Base-by-base conservation (phyloP, 2,797 vertebrate species). In the Apogon hyalosoma region DNA sequence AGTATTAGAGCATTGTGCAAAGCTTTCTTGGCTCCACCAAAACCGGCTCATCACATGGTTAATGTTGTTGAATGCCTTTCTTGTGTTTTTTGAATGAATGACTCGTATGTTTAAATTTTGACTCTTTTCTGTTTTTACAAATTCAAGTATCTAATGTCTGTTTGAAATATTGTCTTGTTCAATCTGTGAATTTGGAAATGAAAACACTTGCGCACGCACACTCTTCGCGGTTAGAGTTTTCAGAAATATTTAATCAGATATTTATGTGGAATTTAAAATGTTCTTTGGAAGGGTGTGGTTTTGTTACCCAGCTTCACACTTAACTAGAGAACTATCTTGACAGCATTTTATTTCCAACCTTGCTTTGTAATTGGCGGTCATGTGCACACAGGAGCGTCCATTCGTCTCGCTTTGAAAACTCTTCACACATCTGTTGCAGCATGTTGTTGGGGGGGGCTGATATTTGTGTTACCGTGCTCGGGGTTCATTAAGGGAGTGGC, bases 401-500 rank as follows among this genome's bases (percentile, higher is more conserved):
- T 85, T 80, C 53, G 52, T 69, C 74, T 80, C n/a, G 57, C 69
- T 82, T 79, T 73, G 69, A 84, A 79, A 87, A 88, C 80, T 90
- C 87, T 80, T 87, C 77, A 85, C 87, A 88, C 88, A 91, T 92
- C 88, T 90, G 88, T 90, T 91, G 89, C 85, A 79, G 82, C 69
- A 69, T 69, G 69, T 76, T 56, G 50, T 60, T 68, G 69, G 77
- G 80, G 75, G 83, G 24, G 24, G 6, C 24, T 28, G 74, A 88
- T 85, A 68, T 79, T 80, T 55, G 43, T 79, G 79, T 82, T 83
- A 71, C 80, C 65, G 77, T 83, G 79, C 77, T 87, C 78, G 50
- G 73, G 77, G 85, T 90, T 87, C 87, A 90, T 90, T 87, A 87
- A 89, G 87, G 90, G 90, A 90, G 90, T 90, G 90, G 90, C 87